phyloP scores from a whole-genome alignment of 2,113 vertebrate genomes.

The Oreochromis niloticus region DNA sequence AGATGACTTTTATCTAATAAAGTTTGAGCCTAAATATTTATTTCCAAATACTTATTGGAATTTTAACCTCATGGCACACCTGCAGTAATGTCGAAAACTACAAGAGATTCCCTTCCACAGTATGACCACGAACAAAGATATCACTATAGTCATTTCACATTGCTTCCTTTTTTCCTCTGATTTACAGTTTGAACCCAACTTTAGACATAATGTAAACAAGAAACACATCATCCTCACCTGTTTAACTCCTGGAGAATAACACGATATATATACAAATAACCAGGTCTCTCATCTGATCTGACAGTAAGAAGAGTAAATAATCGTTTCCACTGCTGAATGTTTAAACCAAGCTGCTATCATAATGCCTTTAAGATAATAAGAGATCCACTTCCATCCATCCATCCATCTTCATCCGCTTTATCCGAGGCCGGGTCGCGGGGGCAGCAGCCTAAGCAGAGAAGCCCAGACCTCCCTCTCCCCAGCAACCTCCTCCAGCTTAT shows the following conservation, averaged over 20 bases:
- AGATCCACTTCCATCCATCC: background rate
- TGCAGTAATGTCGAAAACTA: background rate
- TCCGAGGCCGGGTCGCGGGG: no score
- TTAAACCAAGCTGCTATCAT: background rate
- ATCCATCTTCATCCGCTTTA: no score
- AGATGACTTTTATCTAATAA: background rate
- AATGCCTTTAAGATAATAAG: background rate
- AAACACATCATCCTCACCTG: background rate
- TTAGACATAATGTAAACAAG: background rate
- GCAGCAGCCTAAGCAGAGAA: no score
- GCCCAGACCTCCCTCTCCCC: no score
- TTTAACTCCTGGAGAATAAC: background rate
- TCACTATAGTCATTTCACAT: background rate
- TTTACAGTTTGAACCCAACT: background rate
- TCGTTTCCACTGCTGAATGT: background rate
- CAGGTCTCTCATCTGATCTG: background rate
- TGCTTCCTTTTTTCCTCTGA: rapidly evolving
- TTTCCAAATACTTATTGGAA: background rate
- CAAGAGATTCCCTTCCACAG: rapidly evolving
- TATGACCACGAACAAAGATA: background rate
- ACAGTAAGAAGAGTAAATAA: background rate
- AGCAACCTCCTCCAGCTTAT: no score
- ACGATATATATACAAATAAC: background rate
- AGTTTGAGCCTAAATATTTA: background rate
- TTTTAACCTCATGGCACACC: rapidly evolving